These are phyloP conservation scores for Nomada ruficornis DNA, from an alignment of 2,888 invertebrate species.

Conservation along the genomic window DNA sequence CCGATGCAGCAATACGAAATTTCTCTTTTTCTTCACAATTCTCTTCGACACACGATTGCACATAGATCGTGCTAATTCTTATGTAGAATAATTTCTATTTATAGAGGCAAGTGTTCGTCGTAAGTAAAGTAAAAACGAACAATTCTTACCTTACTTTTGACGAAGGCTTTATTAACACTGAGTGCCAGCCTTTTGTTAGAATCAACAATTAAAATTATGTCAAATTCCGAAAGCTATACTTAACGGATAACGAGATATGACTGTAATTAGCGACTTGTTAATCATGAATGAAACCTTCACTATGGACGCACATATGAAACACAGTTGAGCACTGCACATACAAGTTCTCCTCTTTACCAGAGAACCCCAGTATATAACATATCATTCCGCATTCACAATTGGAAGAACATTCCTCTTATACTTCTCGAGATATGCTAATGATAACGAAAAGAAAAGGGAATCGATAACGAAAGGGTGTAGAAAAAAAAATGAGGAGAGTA, in stretches of 20 bases:
- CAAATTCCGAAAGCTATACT: not conserved
- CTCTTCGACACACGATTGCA: slow-evolving; percentile 16
- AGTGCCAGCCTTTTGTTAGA: not conserved
- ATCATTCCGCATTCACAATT: slow-evolving; percentile 84
- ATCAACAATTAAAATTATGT: slow-evolving; percentile 1
- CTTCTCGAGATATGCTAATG: slow-evolving; percentile 66
- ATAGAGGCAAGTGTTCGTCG: not conserved
- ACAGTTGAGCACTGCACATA: slow-evolving; percentile 67
- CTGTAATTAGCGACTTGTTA: slow-evolving; percentile 55
- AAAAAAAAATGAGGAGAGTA: not conserved
- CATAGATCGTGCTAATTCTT: not conserved
- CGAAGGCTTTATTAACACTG: not conserved
- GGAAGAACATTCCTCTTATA: slow-evolving; percentile 83
- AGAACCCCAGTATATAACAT: slow-evolving; percentile 56
- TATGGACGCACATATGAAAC: slow-evolving; percentile 63
- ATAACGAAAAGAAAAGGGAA: slow-evolving; percentile 62
- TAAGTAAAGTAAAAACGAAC: slow-evolving; percentile 21
- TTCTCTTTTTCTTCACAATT: not conserved
- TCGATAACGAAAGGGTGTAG: slow-evolving; percentile 39
- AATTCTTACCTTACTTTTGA: slow-evolving; percentile 17
- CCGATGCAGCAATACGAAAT: not conserved
- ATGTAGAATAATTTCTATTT: not conserved
- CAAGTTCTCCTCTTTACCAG: slow-evolving; percentile 53
- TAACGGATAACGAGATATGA: slow-evolving; percentile 49
- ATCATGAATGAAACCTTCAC: slow-evolving; percentile 14